These are phyloP conservation scores for Iguana delicatissima DNA, from an alignment of 2,797 vertebrate genomes.

Conservation along the genomic window DNA sequence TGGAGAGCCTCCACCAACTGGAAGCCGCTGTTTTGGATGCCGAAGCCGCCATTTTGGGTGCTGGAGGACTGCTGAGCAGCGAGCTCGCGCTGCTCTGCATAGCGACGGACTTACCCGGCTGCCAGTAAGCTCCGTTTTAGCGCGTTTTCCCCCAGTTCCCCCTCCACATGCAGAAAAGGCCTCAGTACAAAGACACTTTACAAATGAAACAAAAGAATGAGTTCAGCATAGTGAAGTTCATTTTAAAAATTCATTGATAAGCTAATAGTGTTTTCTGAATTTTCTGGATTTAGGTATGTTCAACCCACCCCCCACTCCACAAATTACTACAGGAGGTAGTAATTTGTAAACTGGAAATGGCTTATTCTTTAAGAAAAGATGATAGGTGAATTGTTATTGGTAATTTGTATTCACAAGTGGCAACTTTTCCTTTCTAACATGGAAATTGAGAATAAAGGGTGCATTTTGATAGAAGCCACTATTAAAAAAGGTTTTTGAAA, in stretches of 20 bases:
- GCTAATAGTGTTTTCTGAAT: not conserved
- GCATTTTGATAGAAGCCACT: conserved; percentile 29
- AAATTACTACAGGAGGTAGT: not conserved
- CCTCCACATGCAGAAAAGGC: no score
- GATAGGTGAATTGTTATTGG: conserved; percentile 39
- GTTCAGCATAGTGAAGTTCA: not conserved
- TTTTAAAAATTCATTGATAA: conserved; percentile 42
- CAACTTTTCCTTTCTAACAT: not conserved
- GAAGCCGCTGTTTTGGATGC: no score
- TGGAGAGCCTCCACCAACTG: no score
- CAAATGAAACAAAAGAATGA: not conserved
- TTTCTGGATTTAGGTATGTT: conserved; percentile 28
- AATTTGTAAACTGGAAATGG: conserved; percentile 60
- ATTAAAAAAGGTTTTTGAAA: not conserved
- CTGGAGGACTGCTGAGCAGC: no score
- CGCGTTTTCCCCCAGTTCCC: no score
- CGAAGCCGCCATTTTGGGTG: no score
- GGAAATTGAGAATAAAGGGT: not conserved
- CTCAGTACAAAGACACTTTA: conserved; percentile 22
- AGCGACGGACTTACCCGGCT: no score
- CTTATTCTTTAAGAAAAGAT: conserved; percentile 19
- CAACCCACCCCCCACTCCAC: not conserved
- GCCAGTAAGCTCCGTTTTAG: no score
- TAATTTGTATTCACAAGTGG: conserved; percentile 39
- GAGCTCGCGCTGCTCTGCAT: no score